Conservation (phyloP, 2,797 vertebrate genomes). For the Gallirallus australis region DNA sequence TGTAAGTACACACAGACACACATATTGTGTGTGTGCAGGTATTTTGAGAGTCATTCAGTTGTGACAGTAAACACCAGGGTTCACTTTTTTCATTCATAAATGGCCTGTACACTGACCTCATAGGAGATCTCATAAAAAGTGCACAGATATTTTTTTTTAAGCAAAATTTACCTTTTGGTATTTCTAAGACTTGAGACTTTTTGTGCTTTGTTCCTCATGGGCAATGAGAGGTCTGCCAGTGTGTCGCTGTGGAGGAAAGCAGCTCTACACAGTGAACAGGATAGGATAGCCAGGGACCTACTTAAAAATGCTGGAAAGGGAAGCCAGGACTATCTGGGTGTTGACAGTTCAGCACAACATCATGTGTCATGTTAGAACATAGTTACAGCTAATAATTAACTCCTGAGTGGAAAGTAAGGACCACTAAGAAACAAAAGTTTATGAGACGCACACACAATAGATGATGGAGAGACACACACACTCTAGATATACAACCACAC, state of each 20-base stretch:
- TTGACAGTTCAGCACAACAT: background rate
- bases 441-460: too few species aligned
- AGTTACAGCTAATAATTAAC: background rate
- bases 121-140: background rate
- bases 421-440: background rate
- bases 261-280: constrained; percentile 48
- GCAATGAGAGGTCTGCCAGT: background rate
- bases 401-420: background rate
- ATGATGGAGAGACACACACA: background rate
- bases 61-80: background rate
- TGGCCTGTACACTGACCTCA: background rate
- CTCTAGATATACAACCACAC: background rate
- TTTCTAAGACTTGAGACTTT: background rate
- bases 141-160: background rate
- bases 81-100: background rate
- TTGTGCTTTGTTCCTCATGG: background rate
- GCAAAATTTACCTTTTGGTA: background rate
- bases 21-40: background rate
- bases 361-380: background rate
- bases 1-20: background rate
- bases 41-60: background rate
- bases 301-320: background rate
- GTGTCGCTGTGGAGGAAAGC: constrained; percentile 51
- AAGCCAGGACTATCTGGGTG: background rate
- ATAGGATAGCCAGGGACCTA: constrained; percentile 34